Conservation (phyloP, 2,888 invertebrate species). For the Nemurella pictetii region DNA sequence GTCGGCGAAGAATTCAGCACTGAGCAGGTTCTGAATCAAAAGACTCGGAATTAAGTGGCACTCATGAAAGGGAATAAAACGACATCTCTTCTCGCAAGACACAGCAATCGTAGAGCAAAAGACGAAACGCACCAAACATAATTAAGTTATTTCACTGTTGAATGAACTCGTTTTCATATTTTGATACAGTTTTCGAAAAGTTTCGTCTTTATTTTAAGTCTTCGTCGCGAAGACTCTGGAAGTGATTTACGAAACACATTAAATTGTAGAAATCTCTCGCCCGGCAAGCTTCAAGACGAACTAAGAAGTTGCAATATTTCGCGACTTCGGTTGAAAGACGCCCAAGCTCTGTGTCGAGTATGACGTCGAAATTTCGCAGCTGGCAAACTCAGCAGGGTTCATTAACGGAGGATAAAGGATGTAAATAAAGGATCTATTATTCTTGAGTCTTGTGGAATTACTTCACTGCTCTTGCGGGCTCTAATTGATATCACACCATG, state of each 20-base stretch:
- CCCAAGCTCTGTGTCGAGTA: neutral
- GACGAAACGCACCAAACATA: neutral
- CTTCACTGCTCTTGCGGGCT: neutral
- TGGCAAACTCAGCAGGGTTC: neutral
- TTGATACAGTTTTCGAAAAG: neutral
- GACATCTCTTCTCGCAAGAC: neutral
- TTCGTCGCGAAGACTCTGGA: neutral
- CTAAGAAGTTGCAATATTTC: neutral
- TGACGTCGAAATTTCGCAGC: neutral
- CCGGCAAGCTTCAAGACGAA: neutral
- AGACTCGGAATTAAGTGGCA: neutral
- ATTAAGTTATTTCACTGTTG: neutral
- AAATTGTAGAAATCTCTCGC: neutral
- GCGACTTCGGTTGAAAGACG: neutral
- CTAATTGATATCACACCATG: neutral
- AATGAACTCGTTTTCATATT: neutral
- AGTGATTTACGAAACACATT: neutral
- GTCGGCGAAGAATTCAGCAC: too few species aligned
- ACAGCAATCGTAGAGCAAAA: neutral
- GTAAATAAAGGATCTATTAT: neutral
- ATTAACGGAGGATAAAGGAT: neutral
- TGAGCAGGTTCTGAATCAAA: neutral
- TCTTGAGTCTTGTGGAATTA: neutral
- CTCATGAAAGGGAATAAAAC: neutral
- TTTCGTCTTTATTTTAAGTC: neutral